Conservation (phyloP, 2,113 vertebrate species). For the Petrocephalus zakoni region DNA sequence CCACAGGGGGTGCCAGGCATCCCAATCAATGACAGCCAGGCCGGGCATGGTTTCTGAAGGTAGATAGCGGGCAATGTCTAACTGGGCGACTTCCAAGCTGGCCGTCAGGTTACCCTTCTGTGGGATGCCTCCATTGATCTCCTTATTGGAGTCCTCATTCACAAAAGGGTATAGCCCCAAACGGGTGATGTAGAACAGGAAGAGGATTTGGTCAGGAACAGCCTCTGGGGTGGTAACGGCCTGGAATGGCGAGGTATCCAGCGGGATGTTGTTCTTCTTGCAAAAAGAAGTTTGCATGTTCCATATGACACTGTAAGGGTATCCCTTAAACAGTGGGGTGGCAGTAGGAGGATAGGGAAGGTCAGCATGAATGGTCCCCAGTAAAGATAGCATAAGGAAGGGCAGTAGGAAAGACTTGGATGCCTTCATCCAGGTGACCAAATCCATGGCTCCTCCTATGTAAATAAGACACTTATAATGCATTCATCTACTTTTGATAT, state of each 20-base stretch:
- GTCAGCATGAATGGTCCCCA: not conserved
- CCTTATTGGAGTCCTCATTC: slow-evolving; percentile 40
- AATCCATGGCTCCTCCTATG: too few relatives aligned
- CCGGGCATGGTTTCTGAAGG: not conserved
- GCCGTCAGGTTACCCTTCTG: slow-evolving; percentile 46
- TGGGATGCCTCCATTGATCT: slow-evolving; percentile 70
- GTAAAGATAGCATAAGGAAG: slow-evolving; percentile 15
- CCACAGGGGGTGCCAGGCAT: not conserved
- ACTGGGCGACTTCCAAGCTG: not conserved
- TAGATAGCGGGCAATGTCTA: not conserved
- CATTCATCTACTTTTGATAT: too few relatives aligned
- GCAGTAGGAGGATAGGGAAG: slow-evolving; percentile 44
- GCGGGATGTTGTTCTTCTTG: not conserved
- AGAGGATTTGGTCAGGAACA: slow-evolving; percentile 53
- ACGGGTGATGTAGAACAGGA: slow-evolving; percentile 69
- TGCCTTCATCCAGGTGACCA: too few relatives aligned
- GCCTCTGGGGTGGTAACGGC: not conserved
- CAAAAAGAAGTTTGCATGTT: slow-evolving; percentile 35
- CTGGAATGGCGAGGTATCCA: not conserved
- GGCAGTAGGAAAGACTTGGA: slow-evolving; percentile 26
- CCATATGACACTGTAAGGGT: slow-evolving; percentile 60
- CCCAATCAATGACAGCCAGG: slow-evolving; percentile 21
- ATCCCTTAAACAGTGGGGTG: slow-evolving; percentile 46
- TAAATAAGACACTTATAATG: too few relatives aligned
- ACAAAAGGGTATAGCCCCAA: slow-evolving; percentile 73